Evolutionary conservation across 2,113 vertebrate genomes (phyloP), one percentile per base, ranked within the genome.

Genomic region (Cathartes aura): DNA sequence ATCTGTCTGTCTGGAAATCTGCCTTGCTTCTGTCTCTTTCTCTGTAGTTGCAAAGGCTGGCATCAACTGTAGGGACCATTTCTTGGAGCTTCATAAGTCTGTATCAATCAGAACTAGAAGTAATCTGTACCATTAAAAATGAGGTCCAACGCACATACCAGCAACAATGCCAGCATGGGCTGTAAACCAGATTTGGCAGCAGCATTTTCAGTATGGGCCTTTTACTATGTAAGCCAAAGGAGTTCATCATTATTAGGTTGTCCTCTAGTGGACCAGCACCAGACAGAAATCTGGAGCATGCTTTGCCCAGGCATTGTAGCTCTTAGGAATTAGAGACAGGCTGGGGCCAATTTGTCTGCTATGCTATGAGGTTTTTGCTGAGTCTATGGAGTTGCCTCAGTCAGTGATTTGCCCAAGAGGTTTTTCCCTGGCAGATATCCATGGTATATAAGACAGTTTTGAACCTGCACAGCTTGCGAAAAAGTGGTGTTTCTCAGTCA

Each of bases 231-330:
- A 56, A 81, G 34, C 36, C 56, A 15, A 72, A 86, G 63, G 58
- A 84, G 42, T 74, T 92, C 6, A 23, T 95, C 90, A 81, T 86
- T 71, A 81, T 90, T 90, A 96, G 67, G 38, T 94, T 97, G 96
- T 97, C 88, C 95, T 97, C 86, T 94, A 74, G 88, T 89, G 94
- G 79, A 71, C 47, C 82, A 71, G 59, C 26, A 27, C 82, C 34
- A 95, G 63, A 71, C 63, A 83, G 68, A 81, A 87, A 67, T 32
- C 12, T 63, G 71, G 55, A 76, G 59, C 7, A 6, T 3, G 8
- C 26, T 86, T 90, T 6, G 3, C 23, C 23, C 18, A 50, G 59
- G 22, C 9, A 8, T 18, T 78, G 47, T n/a, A 81, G 64, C 55
- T 92, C 23, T 78, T n/a, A 19, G 17, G 40, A 79, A 40, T 2